Base-by-base conservation (phyloP, 2,113 vertebrate genomes). In the Zapus hudsonius region DNA sequence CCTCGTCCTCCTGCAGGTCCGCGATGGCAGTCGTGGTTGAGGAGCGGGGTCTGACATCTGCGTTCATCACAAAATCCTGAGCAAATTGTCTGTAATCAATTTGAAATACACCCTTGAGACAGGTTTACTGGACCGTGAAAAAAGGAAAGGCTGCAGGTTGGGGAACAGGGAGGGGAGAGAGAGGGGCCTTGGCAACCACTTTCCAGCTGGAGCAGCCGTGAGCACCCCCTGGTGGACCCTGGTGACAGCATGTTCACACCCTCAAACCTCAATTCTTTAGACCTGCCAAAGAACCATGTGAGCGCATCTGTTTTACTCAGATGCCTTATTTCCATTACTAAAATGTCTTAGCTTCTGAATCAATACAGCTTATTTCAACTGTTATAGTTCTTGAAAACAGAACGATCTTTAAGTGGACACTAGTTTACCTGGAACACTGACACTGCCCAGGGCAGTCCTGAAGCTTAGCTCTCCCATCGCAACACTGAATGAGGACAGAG, bases 1-100 rank as follows among this genome's bases (percentile, higher is more conserved):
- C 99, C 94, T 99, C 99, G 6, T 99, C 98, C 90, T 99, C 99
- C 0, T 96, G 97, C 42, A 99, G 98, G 95, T 98, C 98, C 7
- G 98, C 98, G 72, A 99, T 94, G 36, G 98, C 40, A 25, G 97
- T 94, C 67, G 97, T 70, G 38, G 98, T 95, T 36, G 97, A 94
- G 0, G 97, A 91, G 88, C 94, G 92, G 94, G 97, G 97, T 89
- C 97, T 64, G 90, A 98, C 98, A 96, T 99, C 99, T 47, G 98
- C 44, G 31, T 97, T 99, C 98, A 99, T 98, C 97, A 99, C 99
- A 97, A 99, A 97, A 96, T 98, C 98, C 97, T 98, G 99, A 63
- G 98, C 98, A 97, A 99, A 98, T 64, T 98, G 97, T 90, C 99
- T 99, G 98, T 95, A 98, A 98, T 98, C 98, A 98, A 97, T 98